Evolutionary conservation across 1,140 invertebrate genomes (phyloP), one percentile per base, ranked within the genome.

Genomic region (Drosophila persimilis): DNA sequence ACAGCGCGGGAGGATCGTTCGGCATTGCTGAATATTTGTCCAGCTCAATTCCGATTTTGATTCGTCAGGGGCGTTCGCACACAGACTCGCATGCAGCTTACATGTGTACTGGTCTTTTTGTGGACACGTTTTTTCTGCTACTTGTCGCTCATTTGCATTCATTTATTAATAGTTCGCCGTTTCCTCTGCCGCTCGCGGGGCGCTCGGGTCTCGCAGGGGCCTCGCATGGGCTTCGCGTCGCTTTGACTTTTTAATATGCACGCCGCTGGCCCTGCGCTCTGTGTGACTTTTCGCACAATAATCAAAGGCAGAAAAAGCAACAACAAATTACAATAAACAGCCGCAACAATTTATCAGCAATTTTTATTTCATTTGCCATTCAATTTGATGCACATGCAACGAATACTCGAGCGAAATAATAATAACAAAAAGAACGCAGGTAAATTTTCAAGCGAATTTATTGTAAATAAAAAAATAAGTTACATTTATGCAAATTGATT

Each of bases 271-370:
- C 73, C 54, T 63, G 65, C 44, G 73, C 64, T 73, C 78, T 86
- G 81, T 86, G 81, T 86, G 81, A 86, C 85, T 86, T 86, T 86
- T 86, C 81, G 81, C 81, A 86, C 81, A 86, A 86, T 80, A 81
- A 86, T 83, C 83, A 81, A 74, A 77, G 65, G 65, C 83, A 63
- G 45, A 74, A 46, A 61, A 61, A 57, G 20, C 29, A 62, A 62
- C 6, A 52, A 46, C 52, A 57, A 54, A n/a, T 31, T 48, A 24
- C 9, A 63, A 56, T 47, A 67, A 80, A 72, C 67, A 67, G 56
- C 47, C 65, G 46, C 58, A 73, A 66, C 63, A 69, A 69, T 77
- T 83, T 74, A 70, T 57, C 61, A 45, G 61, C 59, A 57, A 72
- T 79, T 84, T 74, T 75, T 59, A 50, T 74, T 73, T 73, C 20